Base-by-base conservation (phyloP, 1,140 invertebrate species). In the Mya arenaria region DNA sequence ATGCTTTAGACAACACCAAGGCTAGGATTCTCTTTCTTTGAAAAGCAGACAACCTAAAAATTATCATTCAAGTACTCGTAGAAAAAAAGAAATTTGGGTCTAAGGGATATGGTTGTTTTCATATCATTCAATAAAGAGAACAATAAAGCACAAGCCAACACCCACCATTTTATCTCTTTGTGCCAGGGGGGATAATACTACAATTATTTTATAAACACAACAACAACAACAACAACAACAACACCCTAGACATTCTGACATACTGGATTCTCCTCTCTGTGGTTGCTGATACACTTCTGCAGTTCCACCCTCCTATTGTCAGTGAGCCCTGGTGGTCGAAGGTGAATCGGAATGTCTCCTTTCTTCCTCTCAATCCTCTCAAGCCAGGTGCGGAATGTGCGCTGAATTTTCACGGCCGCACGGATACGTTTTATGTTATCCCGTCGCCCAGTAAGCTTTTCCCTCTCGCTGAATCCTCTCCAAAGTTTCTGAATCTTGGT, bases 351-450 rank as follows among this genome's bases (percentile, higher is more conserved):
- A 62, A 44, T 89, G 84, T 68, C 86, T 82, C 71, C 79, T 74
- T 71, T 86, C 71, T 36, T 80, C 23, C n/a, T 80, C 30, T 89
- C 86, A 10, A 85, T 28, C 39, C 85, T 83, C 39, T 89, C 90
- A 41, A 91, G 56, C 90, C 90, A 92, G 75, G 81, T 81, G 25
- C 91, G 85, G 79, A 91, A 90, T 44, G 32, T 52, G 73, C 90
- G 82, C 78, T 92, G 91, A 80, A 92, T 87, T 39, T 82, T 88
- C 28, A 92, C 86, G 37, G 89, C 90, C 19, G 91, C 90, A n/a
- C 83, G 85, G 19, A 86, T 86, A 39, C 87, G 84, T 39, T 75
- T 73, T 0, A 83, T 84, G 8, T 87, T 58, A n/a, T 86, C 66
- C 73, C 87, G 82, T 34, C 85, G 82, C 17, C 79, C 68, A 41